phyloP scores from a whole-genome alignment of 2,113 vertebrate species.

The Dipodomys ordii region DNA sequence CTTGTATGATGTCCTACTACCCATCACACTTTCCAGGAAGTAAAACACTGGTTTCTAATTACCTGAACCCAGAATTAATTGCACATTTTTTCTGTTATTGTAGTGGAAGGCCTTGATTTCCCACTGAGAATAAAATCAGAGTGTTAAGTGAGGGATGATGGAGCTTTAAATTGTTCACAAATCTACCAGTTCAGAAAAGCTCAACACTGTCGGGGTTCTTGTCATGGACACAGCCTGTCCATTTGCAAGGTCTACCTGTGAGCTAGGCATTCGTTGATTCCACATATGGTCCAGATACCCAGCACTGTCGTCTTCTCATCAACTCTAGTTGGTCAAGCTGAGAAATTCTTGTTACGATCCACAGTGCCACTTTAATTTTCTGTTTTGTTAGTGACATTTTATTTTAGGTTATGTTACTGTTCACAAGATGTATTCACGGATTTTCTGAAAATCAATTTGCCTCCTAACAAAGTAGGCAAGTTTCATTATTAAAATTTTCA shows the following conservation, averaged over 20 bases:
- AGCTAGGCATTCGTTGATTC: too few species aligned
- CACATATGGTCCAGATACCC: neutral
- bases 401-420: neutral
- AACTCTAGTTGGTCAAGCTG: neutral
- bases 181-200: neutral
- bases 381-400: neutral
- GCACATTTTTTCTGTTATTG: neutral
- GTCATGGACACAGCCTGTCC: too few species aligned
- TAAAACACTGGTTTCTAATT: neutral
- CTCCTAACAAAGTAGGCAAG: too few species aligned
- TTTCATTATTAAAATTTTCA: slow-evolving; percentile 11
- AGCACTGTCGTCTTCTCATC: neutral
- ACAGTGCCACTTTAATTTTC: too few species aligned
- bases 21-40: neutral
- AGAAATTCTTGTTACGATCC: neutral
- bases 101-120: neutral
- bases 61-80: neutral
- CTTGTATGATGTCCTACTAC: neutral
- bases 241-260: neutral
- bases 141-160: neutral
- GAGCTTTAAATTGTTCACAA: neutral
- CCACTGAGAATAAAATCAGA: neutral
- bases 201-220: neutral
- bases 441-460: neutral
- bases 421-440: neutral